Conservation (phyloP, 2,113 vertebrate genomes). For the Pitta sordida region DNA sequence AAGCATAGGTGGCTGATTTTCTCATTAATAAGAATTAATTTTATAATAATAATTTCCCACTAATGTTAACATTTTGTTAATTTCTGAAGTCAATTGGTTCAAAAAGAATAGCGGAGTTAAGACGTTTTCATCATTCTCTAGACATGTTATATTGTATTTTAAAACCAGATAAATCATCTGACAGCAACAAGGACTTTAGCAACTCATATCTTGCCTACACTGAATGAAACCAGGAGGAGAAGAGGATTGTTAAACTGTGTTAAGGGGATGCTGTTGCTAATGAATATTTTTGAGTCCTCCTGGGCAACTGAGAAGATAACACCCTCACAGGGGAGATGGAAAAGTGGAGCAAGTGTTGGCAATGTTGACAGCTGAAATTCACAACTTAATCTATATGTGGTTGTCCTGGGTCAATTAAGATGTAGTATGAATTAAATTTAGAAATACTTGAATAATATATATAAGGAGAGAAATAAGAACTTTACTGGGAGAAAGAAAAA, state of each 20-base stretch:
- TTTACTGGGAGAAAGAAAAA: too few relatives aligned
- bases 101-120: background rate
- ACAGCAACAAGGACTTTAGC: background rate
- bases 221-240: background rate
- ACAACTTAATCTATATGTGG: background rate
- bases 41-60: background rate
- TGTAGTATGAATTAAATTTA: too few relatives aligned
- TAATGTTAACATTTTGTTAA: background rate
- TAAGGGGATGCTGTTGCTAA: background rate
- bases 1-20: background rate
- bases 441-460: too few relatives aligned
- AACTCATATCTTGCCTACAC: background rate
- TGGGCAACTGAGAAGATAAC: background rate
- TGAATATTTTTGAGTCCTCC: background rate
- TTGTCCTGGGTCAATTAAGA: too few relatives aligned
- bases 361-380: background rate
- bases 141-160: background rate
- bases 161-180: background rate
- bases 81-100: background rate
- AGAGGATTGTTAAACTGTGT: background rate
- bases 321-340: background rate
- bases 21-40: background rate
- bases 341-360: background rate
- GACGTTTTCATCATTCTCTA: background rate
- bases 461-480: too few relatives aligned